Base-by-base conservation (phyloP, 2,113 vertebrate species). In the Trematocara marginatum region DNA sequence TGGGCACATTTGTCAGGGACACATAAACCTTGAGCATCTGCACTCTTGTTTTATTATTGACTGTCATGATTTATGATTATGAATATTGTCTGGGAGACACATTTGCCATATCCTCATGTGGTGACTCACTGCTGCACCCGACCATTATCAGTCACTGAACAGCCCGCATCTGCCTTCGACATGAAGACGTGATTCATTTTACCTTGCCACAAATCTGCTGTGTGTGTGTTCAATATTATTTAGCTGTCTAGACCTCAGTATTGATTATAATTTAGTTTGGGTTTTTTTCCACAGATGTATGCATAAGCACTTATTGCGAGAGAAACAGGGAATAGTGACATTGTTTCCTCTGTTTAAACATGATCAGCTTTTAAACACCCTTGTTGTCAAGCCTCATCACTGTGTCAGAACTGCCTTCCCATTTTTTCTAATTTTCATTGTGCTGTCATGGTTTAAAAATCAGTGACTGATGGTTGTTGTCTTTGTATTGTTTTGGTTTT, bases 161-260 rank as follows among this genome's bases (percentile, higher is more conserved):
- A 29, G 40, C n/a, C 66, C 2, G 12, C n/a, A 9, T 16, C 38
- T 47, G 4, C 53, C 71, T 56, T 42, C 8, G 1, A 84, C 15
- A 40, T 45, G 42, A 85, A 59, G 56, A 66, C 78, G 23, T 91
- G 87, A 83, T 71, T 76, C 47, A 86, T 79, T 79, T 83, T 52
- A 80, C 85, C 82, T 81, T 53, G 53, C 83, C 53, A 80, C 64
- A 84, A 81, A 86, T 93, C 80, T 82, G 82, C 84, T n/a, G 16
- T 4, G 34, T 51, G 42, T 47, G 38, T 1, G 15, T 71, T 91
- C 88, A 80, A 90, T 92, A 84, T 47, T 71, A 78, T 87, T 51
- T 35, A 90, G 52, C 54, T 78, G 87, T 54, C 84, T 49, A 16
- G 81, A 56, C 78, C 47, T 85, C n/a, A n/a, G 10, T 38, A 94